Evolutionary conservation across 2,113 vertebrate species (phyloP).

Genomic region (Raphicerus campestris): DNA sequence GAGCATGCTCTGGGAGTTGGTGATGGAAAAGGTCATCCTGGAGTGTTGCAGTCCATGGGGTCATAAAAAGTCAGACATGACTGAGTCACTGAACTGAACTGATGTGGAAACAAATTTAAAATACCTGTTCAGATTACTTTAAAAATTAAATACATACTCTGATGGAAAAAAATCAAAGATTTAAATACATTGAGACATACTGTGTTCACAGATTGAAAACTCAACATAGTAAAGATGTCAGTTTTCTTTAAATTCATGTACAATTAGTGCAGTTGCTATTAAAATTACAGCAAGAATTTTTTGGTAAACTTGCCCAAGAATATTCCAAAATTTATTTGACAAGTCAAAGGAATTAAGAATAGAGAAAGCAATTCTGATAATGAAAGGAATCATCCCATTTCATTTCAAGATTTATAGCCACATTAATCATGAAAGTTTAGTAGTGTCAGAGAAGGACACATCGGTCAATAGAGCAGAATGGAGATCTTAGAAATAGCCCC

Average conservation of each 20-base stretch:
- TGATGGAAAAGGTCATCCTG: not conserved
- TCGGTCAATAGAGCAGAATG: not conserved
- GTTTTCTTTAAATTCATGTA: not conserved
- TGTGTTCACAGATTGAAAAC: not conserved
- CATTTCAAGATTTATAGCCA: not conserved
- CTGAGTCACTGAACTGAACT: not conserved
- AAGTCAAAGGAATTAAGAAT: not conserved
- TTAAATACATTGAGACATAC: not conserved
- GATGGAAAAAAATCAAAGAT: not conserved
- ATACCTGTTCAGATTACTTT: not conserved
- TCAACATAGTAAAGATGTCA: not conserved
- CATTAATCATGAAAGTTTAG: not conserved
- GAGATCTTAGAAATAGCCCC: not conserved
- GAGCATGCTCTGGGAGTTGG: not conserved
- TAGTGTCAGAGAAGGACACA: not conserved
- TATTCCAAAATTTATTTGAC: not conserved
- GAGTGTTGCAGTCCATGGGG: not conserved
- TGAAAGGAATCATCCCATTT: not conserved
- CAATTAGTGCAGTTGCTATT: not conserved
- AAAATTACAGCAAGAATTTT: not conserved
- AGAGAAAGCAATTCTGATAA: not conserved
- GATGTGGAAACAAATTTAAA: not conserved
- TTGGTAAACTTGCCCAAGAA: not conserved
- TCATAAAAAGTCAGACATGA: not conserved
- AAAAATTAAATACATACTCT: not conserved